These are phyloP conservation scores for Tapera naevia DNA, from an alignment of 2,797 vertebrate species.

Conservation along the genomic window DNA sequence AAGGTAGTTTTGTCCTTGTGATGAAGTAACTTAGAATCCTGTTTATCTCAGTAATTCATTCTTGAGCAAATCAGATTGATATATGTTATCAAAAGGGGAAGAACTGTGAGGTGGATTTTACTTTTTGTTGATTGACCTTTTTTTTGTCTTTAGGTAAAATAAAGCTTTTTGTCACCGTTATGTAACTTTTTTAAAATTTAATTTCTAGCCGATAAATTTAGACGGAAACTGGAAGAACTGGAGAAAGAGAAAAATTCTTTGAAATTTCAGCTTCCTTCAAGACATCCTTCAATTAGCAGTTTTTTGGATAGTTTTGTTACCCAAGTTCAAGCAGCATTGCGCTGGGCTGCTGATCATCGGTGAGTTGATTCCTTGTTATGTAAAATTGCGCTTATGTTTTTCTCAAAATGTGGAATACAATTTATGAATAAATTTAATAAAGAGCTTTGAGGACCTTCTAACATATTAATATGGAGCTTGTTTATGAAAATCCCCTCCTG, in stretches of 20 bases:
- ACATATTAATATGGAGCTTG: neutral
- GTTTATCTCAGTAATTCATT: neutral
- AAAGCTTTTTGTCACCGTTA: neutral
- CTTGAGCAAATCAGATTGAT: neutral
- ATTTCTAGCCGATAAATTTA: slow-evolving; percentile 83
- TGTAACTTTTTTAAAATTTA: neutral
- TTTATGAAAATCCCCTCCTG: neutral
- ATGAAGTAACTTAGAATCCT: neutral
- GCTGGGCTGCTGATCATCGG: slow-evolving; percentile 31
- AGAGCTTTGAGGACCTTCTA: neutral
- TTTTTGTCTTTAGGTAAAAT: neutral
- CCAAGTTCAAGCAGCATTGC: slow-evolving; percentile 77
- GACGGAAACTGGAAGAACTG: slow-evolving; percentile 84
- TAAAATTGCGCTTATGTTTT: neutral
- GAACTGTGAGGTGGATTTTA: neutral
- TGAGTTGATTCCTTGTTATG: slow-evolving; percentile 34
- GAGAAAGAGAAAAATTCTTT: slow-evolving; percentile 77
- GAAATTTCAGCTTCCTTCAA: slow-evolving; percentile 85
- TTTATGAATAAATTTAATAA: neutral
- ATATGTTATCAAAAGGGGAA: neutral
- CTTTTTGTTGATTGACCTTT: neutral
- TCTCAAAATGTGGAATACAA: neutral
- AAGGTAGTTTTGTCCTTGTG: neutral
- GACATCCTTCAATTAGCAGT: slow-evolving; percentile 78
- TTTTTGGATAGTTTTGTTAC: slow-evolving; percentile 80